Conservation (phyloP, 2,113 vertebrate species). For the Scytalopus superciliaris region DNA sequence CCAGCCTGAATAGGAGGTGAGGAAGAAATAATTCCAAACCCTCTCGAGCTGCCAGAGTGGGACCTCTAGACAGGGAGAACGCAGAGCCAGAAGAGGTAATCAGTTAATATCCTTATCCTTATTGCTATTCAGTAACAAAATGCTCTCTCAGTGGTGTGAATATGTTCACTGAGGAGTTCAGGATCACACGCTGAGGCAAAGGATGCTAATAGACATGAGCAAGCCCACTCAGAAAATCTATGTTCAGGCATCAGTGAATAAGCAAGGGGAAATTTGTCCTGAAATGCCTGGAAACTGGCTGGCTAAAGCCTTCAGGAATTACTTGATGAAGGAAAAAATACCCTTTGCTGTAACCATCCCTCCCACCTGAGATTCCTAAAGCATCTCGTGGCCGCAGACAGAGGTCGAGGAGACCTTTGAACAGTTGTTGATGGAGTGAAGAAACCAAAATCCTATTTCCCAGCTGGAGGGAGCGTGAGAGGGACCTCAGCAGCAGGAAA, state of each 20-base stretch:
- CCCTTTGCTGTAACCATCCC: neutral
- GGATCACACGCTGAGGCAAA: neutral
- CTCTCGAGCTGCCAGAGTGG: neutral
- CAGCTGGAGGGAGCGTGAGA: fast-evolving
- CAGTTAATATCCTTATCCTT: neutral
- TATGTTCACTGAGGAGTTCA: neutral
- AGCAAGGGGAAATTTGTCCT: neutral
- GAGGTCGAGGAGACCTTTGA: neutral
- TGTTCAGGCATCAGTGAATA: neutral
- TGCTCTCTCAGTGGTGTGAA: neutral
- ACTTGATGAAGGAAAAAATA: neutral
- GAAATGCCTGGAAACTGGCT: neutral
- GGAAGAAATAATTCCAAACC: neutral
- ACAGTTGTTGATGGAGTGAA: neutral
- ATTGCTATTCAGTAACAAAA: neutral
- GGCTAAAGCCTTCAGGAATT: neutral
- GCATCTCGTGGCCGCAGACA: fast-evolving
- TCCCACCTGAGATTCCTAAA: neutral
- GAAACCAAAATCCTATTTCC: neutral
- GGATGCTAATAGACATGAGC: neutral
- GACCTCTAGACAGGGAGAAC: neutral
- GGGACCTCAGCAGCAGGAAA: neutral
- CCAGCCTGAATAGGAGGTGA: neutral
- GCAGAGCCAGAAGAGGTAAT: neutral
- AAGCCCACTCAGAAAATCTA: neutral